Evolutionary conservation across 2,888 invertebrate genomes (phyloP), one percentile per base, ranked within the genome.

Genomic region (Eupithecia subumbrata): DNA sequence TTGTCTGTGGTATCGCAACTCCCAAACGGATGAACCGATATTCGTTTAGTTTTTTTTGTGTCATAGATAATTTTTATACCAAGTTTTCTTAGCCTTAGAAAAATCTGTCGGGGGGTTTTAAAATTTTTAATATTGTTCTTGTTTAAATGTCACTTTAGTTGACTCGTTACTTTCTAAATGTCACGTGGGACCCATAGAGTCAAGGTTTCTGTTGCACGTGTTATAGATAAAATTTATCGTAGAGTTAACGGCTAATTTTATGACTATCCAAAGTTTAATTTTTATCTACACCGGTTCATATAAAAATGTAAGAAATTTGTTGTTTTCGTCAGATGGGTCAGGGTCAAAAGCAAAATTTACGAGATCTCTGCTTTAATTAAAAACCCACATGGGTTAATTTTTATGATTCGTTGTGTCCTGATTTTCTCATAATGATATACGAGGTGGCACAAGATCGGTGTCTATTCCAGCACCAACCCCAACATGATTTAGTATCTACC

Each of bases 171-270:
- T 34, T 64, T 63, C 18, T 3, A 34, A 16, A 34, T 9, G 64
- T 18, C 64, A 64, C 64, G 64, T 34, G 34, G 64, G 16, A 34
- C 64, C 64, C 64, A 64, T 64, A 64, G 18, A 64, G 64, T 34
- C 64, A 64, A 64, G 64, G 64, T 48, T 43, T 40, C 43, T 22
- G 2, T 1, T 7, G 22, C 45, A 16, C 52, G 68, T 68, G 68
- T 45, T 68, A 68, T 68, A 14, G 68, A 68, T 68, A 68, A 68
- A 25, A 25, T 68, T 43, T 69, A 48, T 45, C 69, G 30, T 52
- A n/a, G 30, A 52, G 16, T 30, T 18, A 69, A 48, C 30, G 11
- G 52, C 16, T 69, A 18, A 40, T 69, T 48, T 48, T n/a, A 69
- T 14, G 52, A 40, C 52, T n/a, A 34, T 69, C 48, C 69, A 68